Percentiles rank a stretch among this genome's conserved stretches.
These are phyloP conservation scores for Cephus spinipes DNA, from an alignment of 2,888 invertebrate species.

Conservation along the genomic window DNA sequence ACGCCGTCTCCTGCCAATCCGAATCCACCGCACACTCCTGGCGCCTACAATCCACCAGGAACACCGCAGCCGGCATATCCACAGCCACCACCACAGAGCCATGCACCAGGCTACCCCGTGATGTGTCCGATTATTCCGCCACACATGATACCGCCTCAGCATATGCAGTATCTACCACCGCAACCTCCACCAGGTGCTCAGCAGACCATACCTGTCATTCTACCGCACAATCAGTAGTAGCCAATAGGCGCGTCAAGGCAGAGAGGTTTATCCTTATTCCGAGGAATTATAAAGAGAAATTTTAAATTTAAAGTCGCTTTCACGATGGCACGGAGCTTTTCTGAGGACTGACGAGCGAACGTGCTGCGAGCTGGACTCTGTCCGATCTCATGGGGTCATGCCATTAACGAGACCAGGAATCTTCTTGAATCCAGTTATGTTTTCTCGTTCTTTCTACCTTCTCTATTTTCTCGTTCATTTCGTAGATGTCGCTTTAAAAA, in stretches of 20 bases:
- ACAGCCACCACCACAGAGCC: conserved; percentile 71
- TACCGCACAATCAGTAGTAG: conserved; percentile 68
- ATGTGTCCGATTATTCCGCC: conserved; percentile 71
- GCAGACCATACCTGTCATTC: conserved; percentile 66
- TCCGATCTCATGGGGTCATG: neutral
- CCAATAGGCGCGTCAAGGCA: conserved; percentile 40
- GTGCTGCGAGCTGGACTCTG: neutral
- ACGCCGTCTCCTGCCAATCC: conserved; percentile 63
- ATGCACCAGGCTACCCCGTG: conserved; percentile 70
- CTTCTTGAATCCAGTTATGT: neutral
- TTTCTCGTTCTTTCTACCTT: neutral
- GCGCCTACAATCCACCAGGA: conserved; percentile 69
- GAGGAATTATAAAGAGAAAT: conserved; percentile 41
- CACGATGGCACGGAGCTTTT: conserved; percentile 11
- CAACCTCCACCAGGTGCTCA: conserved; percentile 67
- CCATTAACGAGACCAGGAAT: neutral
- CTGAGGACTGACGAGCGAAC: neutral
- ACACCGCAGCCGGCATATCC: conserved; percentile 69
- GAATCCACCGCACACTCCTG: conserved; percentile 70
- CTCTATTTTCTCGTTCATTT: neutral
- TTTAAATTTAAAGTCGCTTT: conserved; percentile 36
- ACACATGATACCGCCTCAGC: conserved; percentile 67
- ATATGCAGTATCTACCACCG: conserved; percentile 70
- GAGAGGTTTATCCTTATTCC: conserved; percentile 50
- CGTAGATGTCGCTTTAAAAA: neutral